Evolutionary conservation across 1,140 invertebrate species (phyloP), one percentile per base, ranked within the genome.

Genomic region (Cotesia vestalis): DNA sequence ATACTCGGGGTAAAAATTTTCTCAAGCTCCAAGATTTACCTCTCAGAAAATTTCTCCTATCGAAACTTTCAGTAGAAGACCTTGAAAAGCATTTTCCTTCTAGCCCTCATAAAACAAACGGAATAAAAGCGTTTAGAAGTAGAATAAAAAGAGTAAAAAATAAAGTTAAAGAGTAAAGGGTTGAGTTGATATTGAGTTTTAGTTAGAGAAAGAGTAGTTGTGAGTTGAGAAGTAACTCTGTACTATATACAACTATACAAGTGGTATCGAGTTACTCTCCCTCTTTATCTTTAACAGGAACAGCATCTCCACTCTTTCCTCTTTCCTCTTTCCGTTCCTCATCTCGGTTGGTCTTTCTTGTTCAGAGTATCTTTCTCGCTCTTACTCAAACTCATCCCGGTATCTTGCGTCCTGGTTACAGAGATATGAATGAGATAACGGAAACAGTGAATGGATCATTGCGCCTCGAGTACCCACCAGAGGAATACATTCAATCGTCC

Each of bases 361-460:
- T 27, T 63, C 66, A 63, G 6, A 46, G 6, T 64, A 14, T 62
- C 60, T 34, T 51, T 66, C 68, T n/a, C 69, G 14, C 62, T 71
- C 46, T 35, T 14, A 63, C 38, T 68, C 51, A 66, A 61, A 63
- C 68, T 70, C 53, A 20, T 59, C 34, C 55, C 51, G 46, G 72
- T 69, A 73, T 73, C 72, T 64, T 71, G 59, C 53, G 66, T 73
- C 71, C 71, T 53, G 69, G 61, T 73, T 55, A 36, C 59, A 66
- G 72, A 76, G 75, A 76, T 76, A 76, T 76, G 75, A 76, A 76
- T 76, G 75, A 76, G 75, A 76, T 76, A 76, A 76, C 75, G 70
- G 75, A 73, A 73, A 76, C 72, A 73, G 59, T 76, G 72, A 76
- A 76, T 76, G 75, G 75, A 76, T 76, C 75, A 76, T 76, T 76